Base-by-base conservation (phyloP, 30 jellyfish, hydroid and myxozoan genomes). In the Clytia hemisphaerica region DNA sequence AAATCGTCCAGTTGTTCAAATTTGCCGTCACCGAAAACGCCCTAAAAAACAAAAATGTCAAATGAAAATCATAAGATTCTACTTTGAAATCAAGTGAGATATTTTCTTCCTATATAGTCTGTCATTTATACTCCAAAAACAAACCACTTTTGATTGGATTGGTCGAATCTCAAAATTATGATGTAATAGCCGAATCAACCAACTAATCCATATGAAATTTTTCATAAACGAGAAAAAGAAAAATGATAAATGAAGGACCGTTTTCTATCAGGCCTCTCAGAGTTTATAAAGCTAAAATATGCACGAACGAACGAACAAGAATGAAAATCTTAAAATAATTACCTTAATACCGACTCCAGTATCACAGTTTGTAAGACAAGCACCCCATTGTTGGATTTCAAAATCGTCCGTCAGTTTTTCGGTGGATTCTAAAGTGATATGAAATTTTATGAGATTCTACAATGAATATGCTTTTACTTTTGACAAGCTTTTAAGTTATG, bases 21-120 rank as follows among this genome's bases (percentile, higher is more conserved):
- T 49, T 76, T 89, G 24, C 98, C 98, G 72, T 77, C 74, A 50
- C 98, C 98, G 27, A 87, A 88, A 5, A 89, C 98, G 67, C 98
- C 98, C 98, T 89, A 32, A 30, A 38, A 27, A 34, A 40, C 26
- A 40, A 57, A 27, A n/a, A n/a, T n/a, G n/a, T n/a, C n/a, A n/a
- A n/a, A n/a, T n/a, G n/a, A n/a, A n/a, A n/a, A n/a, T n/a, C n/a
- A n/a, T n/a, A n/a, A n/a, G n/a, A n/a, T n/a, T n/a, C n/a, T n/a
- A n/a, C n/a, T n/a, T n/a, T n/a, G n/a, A n/a, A n/a, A n/a, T n/a
- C n/a, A n/a, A n/a, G n/a, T n/a, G n/a, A n/a, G n/a, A n/a, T n/a
- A n/a, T n/a, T n/a, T n/a, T n/a, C n/a, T n/a, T n/a, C n/a, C n/a
- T n/a, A n/a, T n/a, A n/a, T n/a, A n/a, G n/a, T n/a, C n/a, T n/a